Evolutionary conservation across 2,113 vertebrate genomes (phyloP), one percentile per base, ranked within the genome.

Genomic region (Sander lucioperca): DNA sequence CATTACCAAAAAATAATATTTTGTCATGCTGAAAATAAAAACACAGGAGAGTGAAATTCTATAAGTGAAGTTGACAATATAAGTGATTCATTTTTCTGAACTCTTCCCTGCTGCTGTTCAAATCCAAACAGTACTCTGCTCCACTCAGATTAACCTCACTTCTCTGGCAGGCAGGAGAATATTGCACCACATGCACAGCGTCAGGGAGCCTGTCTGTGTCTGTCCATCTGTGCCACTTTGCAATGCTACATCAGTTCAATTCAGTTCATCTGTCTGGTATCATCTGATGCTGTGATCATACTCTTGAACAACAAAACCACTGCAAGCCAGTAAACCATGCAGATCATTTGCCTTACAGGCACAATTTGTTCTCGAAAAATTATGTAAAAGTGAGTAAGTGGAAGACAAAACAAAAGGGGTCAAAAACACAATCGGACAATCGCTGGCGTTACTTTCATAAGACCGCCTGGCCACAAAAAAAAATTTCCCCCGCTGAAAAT

Each of bases 141-240:
- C 69, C 77, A 61, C 75, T 82, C 57, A 53, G 57, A 69, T 11
- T 70, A 79, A 89, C 84, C 77, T 85, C 84, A 80, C 74, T 77
- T 68, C 54, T 78, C 78, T 87, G 77, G 75, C 66, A 91, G 77
- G 2, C 79, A 39, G 85, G 66, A 81, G 59, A 83, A 79, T 66
- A 84, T 83, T 84, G 70, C 82, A 71, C 69, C 86, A 86, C 82
- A 79, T 79, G 82, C 53, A 76, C 48, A 79, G 57, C n/a, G 7
- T 58, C 11, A 25, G 58, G 33, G 30, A 80, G 30, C 25, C 48
- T 59, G 74, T 84, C 72, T 83, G 23, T 56, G 77, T 77, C 74
- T 79, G 74, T 61, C 64, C 33, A 33, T 69, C 74, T 84, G 79
- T 74, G 65, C 51, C 53, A 39, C 85, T 86, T 71, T 51, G 74